Conservation (phyloP, 2,888 invertebrate genomes). For the Dryomyza anilis region DNA sequence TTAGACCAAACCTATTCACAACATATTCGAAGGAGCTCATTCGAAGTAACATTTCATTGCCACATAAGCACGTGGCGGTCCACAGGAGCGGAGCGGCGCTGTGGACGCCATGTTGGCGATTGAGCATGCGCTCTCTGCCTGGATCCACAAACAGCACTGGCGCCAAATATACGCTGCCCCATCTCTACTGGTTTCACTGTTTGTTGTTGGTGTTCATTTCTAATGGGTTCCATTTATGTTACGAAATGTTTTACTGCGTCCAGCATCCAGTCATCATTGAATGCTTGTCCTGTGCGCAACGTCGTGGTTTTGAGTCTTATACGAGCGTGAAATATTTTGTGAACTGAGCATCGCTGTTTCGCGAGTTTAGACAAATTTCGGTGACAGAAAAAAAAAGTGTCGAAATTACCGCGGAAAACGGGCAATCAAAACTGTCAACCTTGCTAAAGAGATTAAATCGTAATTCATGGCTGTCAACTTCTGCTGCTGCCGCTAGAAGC, state of each 20-base stretch:
- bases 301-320: not conserved
- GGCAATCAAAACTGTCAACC: no score
- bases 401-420: no score
- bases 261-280: constrained; percentile 20
- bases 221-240: not conserved
- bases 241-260: not conserved
- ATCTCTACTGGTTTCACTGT: not conserved
- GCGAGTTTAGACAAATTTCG: no score
- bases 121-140: not conserved
- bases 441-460: not conserved
- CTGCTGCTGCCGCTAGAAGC: not conserved
- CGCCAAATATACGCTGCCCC: constrained; percentile 6
- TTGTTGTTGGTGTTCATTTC: not conserved
- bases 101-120: constrained; percentile 4
- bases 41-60: not conserved
- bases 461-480: not conserved
- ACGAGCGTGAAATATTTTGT: not conserved
- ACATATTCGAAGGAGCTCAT: not conserved
- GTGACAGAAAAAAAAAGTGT: no score
- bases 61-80: not conserved
- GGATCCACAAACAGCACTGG: constrained; percentile 13
- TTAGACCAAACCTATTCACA: not conserved
- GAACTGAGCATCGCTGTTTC: not conserved
- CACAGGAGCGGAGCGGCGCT: not conserved
- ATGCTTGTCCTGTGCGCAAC: constrained; percentile 4